A percentile compares a stretch with the other conserved stretches of the same genome.
Evolutionary conservation across 2,113 vertebrate genomes (phyloP).

Genomic region (Osmerus mordax): DNA sequence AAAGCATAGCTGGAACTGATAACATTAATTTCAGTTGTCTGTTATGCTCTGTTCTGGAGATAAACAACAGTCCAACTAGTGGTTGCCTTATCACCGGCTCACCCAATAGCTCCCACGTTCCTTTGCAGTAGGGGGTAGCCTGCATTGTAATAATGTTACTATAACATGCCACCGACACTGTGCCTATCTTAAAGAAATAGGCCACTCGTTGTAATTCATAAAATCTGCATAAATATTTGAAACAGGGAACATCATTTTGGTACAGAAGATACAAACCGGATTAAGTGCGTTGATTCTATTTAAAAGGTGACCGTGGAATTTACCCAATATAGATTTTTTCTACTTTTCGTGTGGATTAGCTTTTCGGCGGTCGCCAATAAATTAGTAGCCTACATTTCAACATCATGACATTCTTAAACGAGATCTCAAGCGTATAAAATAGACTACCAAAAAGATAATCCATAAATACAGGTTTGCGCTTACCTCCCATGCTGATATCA

Average conservation of each 20-base stretch:
- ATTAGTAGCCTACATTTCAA: too few relatives aligned
- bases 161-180: too few relatives aligned
- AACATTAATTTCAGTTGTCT: neutral
- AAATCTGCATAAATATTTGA: too few relatives aligned
- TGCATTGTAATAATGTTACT: too few relatives aligned
- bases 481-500: constrained; percentile 55
- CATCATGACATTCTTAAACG: too few relatives aligned
- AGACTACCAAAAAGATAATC: neutral
- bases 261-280: too few relatives aligned
- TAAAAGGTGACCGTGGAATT: neutral
- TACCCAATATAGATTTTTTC: neutral
- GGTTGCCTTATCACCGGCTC: neutral
- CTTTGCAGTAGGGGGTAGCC: too few relatives aligned
- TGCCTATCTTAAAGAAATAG: too few relatives aligned
- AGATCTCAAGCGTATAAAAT: too few relatives aligned
- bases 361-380: neutral
- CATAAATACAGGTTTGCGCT: neutral
- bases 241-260: too few relatives aligned
- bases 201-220: too few relatives aligned
- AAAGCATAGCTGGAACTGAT: too few relatives aligned
- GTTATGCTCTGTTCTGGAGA: neutral
- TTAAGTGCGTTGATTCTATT: neutral
- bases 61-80: neutral
- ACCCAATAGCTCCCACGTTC: neutral
- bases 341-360: neutral